Evolutionary conservation across 2,888 invertebrate genomes (phyloP), one percentile per base, ranked within the genome.

Genomic region (Phortica magna): DNA sequence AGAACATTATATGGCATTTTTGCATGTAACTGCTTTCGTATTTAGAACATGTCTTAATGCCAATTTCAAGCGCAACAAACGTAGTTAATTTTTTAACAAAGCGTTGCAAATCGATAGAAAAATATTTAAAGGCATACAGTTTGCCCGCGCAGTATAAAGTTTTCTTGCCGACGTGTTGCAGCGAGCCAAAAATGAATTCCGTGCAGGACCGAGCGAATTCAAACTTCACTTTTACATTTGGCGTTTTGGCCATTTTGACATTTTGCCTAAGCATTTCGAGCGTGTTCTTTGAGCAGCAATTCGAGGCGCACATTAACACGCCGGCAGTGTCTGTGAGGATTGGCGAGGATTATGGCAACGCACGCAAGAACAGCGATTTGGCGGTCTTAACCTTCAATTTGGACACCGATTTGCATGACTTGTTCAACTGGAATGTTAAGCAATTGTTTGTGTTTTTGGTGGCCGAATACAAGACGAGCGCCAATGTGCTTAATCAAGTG

Each of bases 381-480:
- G 99, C 99, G 76, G 97, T 96, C 90, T 93, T 99, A 74, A 98
- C 97, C 64, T 98, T 99, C 91, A 97, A 99, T 93, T 93, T 99
- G 82, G 95, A 98, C 92, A 96, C 98, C 84, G 97, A 98, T 94
- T 94, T 99, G 74, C 95, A 96, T 39, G 95, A 95, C 83, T 93
- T 99, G 22, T 99, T 99, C 93, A 99, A 99, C 92, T 99, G 99
- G 99, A 99, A 99, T 93, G 99, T 99, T 0, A 99, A 99, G 90
- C 98, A 99, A 91, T 93, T 99, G 82, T 99, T 99, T 92, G 92
- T 99, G 42, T 99, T 98, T 91, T 93, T 99, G 53, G 98, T 98
- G 59, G 99, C 99, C 1, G 99, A 99, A 92, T 99, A 99, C 92
- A 93, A 95, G 85, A 98, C 99, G 10, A 93, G 94, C 22, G 95